Conservation (phyloP, 1,140 invertebrate genomes). For the Drosophila rufa region DNA sequence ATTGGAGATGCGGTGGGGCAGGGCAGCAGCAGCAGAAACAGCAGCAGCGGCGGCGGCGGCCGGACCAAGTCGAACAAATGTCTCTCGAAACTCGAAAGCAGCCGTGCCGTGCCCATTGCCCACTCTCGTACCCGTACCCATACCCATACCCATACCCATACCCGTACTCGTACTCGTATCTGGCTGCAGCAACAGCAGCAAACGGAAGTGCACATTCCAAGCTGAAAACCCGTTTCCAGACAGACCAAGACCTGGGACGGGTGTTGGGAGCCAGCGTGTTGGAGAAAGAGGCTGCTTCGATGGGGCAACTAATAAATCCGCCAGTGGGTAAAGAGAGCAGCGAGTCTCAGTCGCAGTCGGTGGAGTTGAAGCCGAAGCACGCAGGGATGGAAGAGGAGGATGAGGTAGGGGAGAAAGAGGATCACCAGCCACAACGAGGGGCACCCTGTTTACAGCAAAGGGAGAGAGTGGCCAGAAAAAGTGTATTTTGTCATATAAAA, state of each 20-base stretch:
- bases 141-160: neutral
- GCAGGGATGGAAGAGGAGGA: neutral
- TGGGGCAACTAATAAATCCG: slow-evolving; percentile 78
- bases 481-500: neutral
- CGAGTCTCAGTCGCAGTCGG: slow-evolving; percentile 48
- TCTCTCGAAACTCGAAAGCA: slow-evolving; percentile 78
- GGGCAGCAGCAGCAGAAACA: slow-evolving; percentile 1
- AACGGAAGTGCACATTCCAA: slow-evolving; percentile 85
- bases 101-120: slow-evolving; percentile 70
- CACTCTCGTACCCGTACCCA: slow-evolving; percentile 38
- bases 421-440: slow-evolving; percentile 8
- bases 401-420: slow-evolving; percentile 34
- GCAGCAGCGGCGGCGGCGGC: too few relatives aligned
- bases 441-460: slow-evolving; percentile 17
- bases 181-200: slow-evolving; percentile 62
- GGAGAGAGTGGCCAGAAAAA: neutral
- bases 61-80: slow-evolving; percentile 30
- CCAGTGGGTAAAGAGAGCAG: slow-evolving; percentile 84
- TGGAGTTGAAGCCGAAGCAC: neutral
- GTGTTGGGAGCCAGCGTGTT: slow-evolving; percentile 40
- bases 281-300: slow-evolving; percentile 64
- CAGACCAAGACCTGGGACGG: slow-evolving; percentile 33
- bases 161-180: slow-evolving; percentile 23
- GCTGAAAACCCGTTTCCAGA: slow-evolving; percentile 77
- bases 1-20: slow-evolving; percentile 13